Evolutionary conservation across 1,140 invertebrate genomes (phyloP), one percentile per base, ranked within the genome.

Genomic region (Periplaneta americana): DNA sequence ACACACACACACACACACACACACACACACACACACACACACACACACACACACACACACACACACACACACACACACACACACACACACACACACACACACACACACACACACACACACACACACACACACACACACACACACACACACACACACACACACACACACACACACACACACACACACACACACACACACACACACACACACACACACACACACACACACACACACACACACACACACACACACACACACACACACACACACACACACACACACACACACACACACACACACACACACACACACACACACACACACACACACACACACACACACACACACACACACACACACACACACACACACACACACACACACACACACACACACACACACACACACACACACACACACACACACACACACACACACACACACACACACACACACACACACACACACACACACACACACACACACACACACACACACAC

Each of bases 41-140:
- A 80, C 80, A 80, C 80, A 80, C 80, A 80, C 74, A 87, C 83
- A 85, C 88, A 89, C 18, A 88, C 87, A 82, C 81, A 81, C 80
- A 81, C 80, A 81, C 80, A 80, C 80, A 81, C 80, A 80, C 80
- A 81, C 80, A 80, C 80, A 81, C 80, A 80, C 77, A 80, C 80
- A 81, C 80, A 81, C 80, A 80, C 80, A 81, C 80, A 80, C 80
- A 81, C 80, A 81, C 80, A 81, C 80, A 81, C 80, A 81, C 80
- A 81, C 80, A 81, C 80, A 81, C 80, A 81, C 80, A 81, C 80
- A 81, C 80, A 81, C 80, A 81, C 80, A 81, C 80, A 81, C 80
- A 81, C 80, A 81, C 80, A 81, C 80, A 81, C 80, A 81, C 80
- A 81, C 80, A 81, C 80, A 81, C 80, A 81, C 80, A 81, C 80